Conservation (phyloP, 2,888 invertebrate genomes). For the Cryptocheilus praepositus region DNA sequence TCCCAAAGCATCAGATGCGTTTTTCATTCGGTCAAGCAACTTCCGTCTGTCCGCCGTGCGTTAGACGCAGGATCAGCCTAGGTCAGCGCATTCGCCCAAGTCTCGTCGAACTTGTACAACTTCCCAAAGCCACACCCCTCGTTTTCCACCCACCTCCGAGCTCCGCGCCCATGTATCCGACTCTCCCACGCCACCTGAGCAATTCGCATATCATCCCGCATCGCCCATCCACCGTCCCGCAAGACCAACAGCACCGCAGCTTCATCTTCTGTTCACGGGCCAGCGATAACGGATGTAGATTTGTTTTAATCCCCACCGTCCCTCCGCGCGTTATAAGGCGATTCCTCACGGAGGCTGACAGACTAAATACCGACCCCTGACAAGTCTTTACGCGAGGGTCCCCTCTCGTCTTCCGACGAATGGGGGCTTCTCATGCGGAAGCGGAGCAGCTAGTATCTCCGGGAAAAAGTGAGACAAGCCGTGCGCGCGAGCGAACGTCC, state of each 20-base stretch:
- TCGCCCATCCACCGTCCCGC: too few relatives aligned
- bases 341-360: conserved; percentile 58
- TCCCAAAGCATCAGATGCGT: too few relatives aligned
- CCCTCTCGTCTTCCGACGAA: conserved; percentile 29
- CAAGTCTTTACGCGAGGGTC: conserved; percentile 51
- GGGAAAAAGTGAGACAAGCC: neutral
- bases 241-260: too few relatives aligned
- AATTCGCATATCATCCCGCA: too few relatives aligned
- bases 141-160: neutral
- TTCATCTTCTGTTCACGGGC: too few relatives aligned
- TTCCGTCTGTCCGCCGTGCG: neutral
- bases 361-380: conserved; percentile 55
- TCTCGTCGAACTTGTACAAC: neutral
- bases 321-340: conserved; percentile 32
- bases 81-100: neutral
- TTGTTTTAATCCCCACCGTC: conserved; percentile 27
- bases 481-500: too few relatives aligned
- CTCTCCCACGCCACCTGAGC: too few relatives aligned
- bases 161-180: neutral
- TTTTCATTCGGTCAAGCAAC: too few relatives aligned
- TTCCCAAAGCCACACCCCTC: too few relatives aligned
- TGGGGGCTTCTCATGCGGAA: conserved; percentile 2
- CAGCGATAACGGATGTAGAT: conserved; percentile 7
- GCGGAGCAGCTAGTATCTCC: too few relatives aligned
- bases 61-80: neutral